Conservation (phyloP, 2,888 invertebrate genomes). For the Lapara coniferarum region DNA sequence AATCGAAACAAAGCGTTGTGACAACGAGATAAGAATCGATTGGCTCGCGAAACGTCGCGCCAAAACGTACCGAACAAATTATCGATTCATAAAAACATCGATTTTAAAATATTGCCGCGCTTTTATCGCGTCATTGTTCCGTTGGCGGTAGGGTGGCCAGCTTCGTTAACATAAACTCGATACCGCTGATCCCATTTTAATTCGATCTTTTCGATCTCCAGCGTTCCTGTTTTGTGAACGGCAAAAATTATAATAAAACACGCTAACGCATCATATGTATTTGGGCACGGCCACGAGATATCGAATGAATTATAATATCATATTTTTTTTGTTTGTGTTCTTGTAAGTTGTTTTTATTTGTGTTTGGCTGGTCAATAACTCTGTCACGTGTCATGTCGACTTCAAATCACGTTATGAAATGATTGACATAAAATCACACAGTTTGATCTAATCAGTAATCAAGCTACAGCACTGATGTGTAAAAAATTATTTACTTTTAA, state of each 20-base stretch:
- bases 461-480: too few species aligned
- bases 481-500: too few species aligned
- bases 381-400: slow-evolving; percentile 14
- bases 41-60: slow-evolving; percentile 79
- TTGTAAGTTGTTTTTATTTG: slow-evolving; percentile 1
- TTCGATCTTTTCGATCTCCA: slow-evolving; percentile 22
- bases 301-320: background rate
- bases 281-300: slow-evolving; percentile 10
- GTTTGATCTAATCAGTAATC: slow-evolving; percentile 15
- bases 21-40: slow-evolving; percentile 79
- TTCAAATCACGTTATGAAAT: background rate
- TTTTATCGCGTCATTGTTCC: slow-evolving; percentile 75
- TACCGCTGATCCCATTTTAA: slow-evolving; percentile 24
- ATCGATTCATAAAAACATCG: slow-evolving; percentile 84
- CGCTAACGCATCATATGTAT: slow-evolving; percentile 24
- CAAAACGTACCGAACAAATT: slow-evolving; percentile 81
- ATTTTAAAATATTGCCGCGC: slow-evolving; percentile 78
- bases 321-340: slow-evolving; percentile 1
- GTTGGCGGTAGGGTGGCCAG: slow-evolving; percentile 67
- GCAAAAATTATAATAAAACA: slow-evolving; percentile 17
- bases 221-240: slow-evolving; percentile 22
- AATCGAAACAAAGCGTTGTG: slow-evolving; percentile 82
- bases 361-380: slow-evolving; percentile 9
- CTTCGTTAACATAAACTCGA: slow-evolving; percentile 29
- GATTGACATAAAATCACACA: background rate